These are phyloP conservation scores for Drosophila lacertosa DNA, from an alignment of 1,140 invertebrate species.

Conservation along the genomic window DNA sequence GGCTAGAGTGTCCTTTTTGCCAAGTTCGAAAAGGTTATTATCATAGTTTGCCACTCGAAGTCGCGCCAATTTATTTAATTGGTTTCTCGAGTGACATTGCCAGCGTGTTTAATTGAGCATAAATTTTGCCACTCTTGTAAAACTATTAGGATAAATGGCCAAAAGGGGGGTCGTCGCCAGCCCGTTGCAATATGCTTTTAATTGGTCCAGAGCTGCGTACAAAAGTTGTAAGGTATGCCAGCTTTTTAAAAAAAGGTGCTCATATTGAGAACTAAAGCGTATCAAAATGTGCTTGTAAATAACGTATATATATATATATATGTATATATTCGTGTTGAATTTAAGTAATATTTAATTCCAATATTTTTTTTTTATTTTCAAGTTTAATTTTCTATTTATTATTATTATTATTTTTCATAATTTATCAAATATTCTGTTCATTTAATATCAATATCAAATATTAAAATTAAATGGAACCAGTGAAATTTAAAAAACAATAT, in stretches of 20 bases:
- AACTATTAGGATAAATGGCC: conserved; percentile 38
- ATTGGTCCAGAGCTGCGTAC: conserved; percentile 8
- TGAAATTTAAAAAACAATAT: too few species aligned
- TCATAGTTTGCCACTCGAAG: conserved; percentile 58
- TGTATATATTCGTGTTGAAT: too few species aligned
- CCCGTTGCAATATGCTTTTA: conserved; percentile 21
- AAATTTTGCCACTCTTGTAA: conserved; percentile 56
- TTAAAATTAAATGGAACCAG: too few species aligned
- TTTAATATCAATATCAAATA: too few species aligned
- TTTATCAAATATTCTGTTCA: too few species aligned
- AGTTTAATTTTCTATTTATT: too few species aligned
- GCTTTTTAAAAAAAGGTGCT: background rate
- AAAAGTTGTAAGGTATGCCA: conserved; percentile 5
- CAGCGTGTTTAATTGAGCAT: conserved; percentile 57
- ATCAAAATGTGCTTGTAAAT: too few species aligned
- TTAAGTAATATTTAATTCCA: too few species aligned
- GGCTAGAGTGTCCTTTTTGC: background rate
- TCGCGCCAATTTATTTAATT: conserved; percentile 64
- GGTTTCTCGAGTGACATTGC: conserved; percentile 32
- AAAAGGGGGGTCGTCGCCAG: conserved; percentile 16
- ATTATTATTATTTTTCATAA: too few species aligned
- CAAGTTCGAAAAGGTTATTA: conserved; percentile 49
- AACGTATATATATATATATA: too few species aligned
- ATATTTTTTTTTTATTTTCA: too few species aligned
- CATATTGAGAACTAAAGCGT: background rate